A percentile compares a stretch with the other conserved stretches of the same genome.
Conservation (phyloP, 2,113 vertebrate species). For the Hippocampus mohnikei region DNA sequence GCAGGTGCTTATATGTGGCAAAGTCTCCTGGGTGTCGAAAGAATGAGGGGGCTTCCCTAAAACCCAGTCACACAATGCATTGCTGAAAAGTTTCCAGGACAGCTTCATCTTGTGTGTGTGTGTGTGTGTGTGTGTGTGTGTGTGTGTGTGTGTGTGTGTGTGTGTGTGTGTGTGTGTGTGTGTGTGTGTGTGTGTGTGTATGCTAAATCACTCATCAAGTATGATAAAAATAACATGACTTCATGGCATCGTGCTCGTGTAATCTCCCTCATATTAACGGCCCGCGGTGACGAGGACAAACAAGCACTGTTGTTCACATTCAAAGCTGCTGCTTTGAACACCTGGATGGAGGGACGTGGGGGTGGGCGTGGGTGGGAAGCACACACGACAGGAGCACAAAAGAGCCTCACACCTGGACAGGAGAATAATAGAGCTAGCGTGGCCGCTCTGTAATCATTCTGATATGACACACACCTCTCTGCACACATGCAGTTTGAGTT, state of each 20-base stretch:
- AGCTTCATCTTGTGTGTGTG: background rate
- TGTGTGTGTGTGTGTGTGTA: conserved; percentile 12
- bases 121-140: conserved; percentile 15
- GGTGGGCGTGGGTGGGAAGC: background rate
- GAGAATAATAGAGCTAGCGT: conserved; percentile 43
- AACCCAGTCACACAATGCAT: conserved; percentile 32
- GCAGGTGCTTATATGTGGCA: conserved; percentile 24
- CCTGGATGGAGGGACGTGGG: conserved; percentile 35
- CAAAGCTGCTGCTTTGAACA: conserved; percentile 40
- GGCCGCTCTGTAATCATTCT: conserved; percentile 55
- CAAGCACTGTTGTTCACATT: conserved; percentile 16
- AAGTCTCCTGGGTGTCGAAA: conserved; percentile 25
- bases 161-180: conserved; percentile 12
- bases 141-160: conserved; percentile 12
- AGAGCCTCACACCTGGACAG: conserved; percentile 55
- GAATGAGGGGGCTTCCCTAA: conserved; percentile 34
- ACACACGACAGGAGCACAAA: conserved; percentile 26
- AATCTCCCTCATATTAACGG: conserved; percentile 18
- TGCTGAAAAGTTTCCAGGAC: conserved; percentile 29
- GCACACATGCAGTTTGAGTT: background rate
- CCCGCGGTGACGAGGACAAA: conserved; percentile 29
- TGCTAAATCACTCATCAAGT: conserved; percentile 49
- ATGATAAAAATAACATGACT: conserved; percentile 51
- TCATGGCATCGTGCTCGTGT: conserved; percentile 19
- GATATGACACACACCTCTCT: conserved; percentile 2